Base-by-base conservation (phyloP, 2,113 vertebrate species). In the Pelecanus crispus region DNA sequence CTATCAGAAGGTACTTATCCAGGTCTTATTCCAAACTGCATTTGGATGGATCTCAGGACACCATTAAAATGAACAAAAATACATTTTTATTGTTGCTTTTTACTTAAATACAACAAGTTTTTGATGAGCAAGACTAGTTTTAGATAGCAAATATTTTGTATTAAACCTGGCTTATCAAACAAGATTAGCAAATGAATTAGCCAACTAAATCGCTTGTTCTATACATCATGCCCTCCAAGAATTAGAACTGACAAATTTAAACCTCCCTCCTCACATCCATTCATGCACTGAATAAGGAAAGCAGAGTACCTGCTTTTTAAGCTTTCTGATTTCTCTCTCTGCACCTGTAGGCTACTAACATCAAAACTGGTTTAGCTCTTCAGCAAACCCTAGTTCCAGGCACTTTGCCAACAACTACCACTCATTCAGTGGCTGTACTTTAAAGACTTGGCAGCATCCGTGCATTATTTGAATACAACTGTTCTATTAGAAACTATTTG, bases 361-460 rank as follows among this genome's bases (percentile, higher is more conserved):
- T 66, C 62, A 77, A 90, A 91, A 93, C 49, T 45, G 40, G 49
- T 88, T 82, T 65, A 91, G 87, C 66, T 95, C 74, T 91, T 79
- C 53, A 75, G 56, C 78, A 90, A 92, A 75, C 65, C 34, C 56
- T 17, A 38, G 11, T 80, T 93, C 84, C 36, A 75, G 85, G 81
- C 81, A 32, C 74, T 70, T 44, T 80, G 91, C 90, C 96, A 94
- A 85, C 70, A 65, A 49, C 58, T 52, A 88, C 58, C 74, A 85
- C 81, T 49, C 89, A 75, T 61, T 75, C 70, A 75, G 56, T 8
- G 53, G 52, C 67, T 61, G 62, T 49, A 93, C 92, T 95, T 95
- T 45, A 93, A 96, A 94, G 90, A 53, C 85, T 95, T 95, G 87
- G 90, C 90, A 92, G 59, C 40, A 72, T n/a, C 62, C 53, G 40